Base-by-base conservation (phyloP, 2,797 vertebrate genomes). In the Helicolenus hilgendorfi region DNA sequence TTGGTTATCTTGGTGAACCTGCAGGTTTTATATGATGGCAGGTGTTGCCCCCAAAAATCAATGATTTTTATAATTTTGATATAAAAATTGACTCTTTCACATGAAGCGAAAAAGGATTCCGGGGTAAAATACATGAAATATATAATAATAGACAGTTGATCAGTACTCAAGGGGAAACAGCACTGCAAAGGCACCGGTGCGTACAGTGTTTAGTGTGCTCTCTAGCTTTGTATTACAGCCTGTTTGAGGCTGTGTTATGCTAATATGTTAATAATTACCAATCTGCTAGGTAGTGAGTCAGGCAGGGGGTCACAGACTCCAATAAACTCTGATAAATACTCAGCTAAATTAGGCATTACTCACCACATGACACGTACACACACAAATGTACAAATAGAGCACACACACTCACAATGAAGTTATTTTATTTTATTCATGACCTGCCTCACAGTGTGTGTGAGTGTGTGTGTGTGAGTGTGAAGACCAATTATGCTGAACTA, bases 251-350 rank as follows among this genome's bases (percentile, higher is more conserved):
- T 84, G 33, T 26, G 73, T 76, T 76, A 11, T 73, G 26, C 41
- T 77, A 36, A 74, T 26, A 86, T 86, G 62, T 74, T 74, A 75
- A 79, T 92, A 76, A 89, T 89, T 76, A 86, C 60, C 69, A 71
- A 24, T 63, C 35, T 76, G 78, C 65, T 53, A 70, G 69, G 83
- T 18, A 81, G 11, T 45, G 38, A 87, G 62, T 71, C 65, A 81
- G 68, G 63, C 83, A 72, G 26, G 55, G 62, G 60, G 56, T 56
- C 72, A 62, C 29, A 86, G 36, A 86, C 60, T 67, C 41, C 64
- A 69, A 35, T 79, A 71, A 86, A 79, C 18, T 69, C 62, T 63
- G 24, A 84, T 89, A 77, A 89, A 85, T 77, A 81, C 60, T 78
- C 5, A 4, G 41, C 35, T 83, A 60, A 89, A 89, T 86, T 81